phyloP scores from a whole-genome alignment of 2,113 vertebrate species.

The Neolamprologus hecqui region DNA sequence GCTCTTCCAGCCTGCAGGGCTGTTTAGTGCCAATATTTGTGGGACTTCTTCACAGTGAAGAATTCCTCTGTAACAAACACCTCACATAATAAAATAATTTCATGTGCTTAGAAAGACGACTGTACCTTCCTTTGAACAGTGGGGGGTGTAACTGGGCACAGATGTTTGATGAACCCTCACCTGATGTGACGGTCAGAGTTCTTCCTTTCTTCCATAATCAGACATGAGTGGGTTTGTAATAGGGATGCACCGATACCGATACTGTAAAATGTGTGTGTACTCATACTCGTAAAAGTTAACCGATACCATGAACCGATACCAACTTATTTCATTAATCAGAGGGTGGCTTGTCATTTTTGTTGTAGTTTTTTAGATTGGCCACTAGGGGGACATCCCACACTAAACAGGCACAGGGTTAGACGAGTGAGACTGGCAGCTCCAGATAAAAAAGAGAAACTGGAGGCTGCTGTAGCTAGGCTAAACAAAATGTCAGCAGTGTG shows the following conservation, averaged over 20 bases:
- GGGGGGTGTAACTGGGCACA: neutral
- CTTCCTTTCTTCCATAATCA: neutral
- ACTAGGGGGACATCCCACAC: fast-evolving
- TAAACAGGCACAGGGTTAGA: too few species aligned
- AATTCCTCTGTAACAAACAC: neutral
- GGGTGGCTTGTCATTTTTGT: too few species aligned
- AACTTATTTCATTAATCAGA: too few species aligned
- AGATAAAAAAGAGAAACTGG: too few species aligned
- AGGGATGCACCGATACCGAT: too few species aligned
- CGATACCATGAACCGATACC: too few species aligned
- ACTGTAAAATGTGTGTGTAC: too few species aligned
- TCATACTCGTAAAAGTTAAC: too few species aligned
- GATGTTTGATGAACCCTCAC: neutral
- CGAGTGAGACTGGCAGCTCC: too few species aligned
- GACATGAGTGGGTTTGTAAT: neutral
- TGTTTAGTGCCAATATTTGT: neutral
- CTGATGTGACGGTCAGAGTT: fast-evolving
- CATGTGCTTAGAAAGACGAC: neutral
- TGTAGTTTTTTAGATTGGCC: too few species aligned
- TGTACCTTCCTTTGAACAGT: neutral
- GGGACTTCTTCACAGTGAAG: neutral
- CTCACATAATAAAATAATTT: neutral
- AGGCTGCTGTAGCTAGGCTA: too few species aligned
- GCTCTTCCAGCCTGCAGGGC: neutral
- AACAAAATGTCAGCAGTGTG: too few species aligned